Base-by-base conservation (phyloP, 2,888 invertebrate genomes). In the Cheilosia variabilis region DNA sequence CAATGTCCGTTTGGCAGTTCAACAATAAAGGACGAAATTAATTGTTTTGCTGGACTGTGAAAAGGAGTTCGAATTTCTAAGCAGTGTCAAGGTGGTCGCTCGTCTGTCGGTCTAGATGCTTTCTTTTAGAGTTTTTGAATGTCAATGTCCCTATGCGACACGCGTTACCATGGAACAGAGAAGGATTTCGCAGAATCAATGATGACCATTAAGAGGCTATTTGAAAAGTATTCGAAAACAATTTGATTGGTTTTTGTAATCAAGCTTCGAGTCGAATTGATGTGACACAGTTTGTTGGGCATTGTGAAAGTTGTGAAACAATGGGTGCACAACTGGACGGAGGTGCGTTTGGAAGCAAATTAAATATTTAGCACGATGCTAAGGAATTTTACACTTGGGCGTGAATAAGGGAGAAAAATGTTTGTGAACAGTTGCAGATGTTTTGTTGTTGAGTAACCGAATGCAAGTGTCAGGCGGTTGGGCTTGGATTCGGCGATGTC, bases 201-300 rank as follows among this genome's bases (percentile, higher is more conserved):
- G 50, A 86, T 86, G 66, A 86, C 84, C 84, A 71, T 86, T 86
- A 80, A 86, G 71, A 45, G 80, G 84, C 76, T 80, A 86, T 83
- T 83, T 9, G 77, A 76, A 76, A 50, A 19, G 65, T 66, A 58
- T 77, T 77, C 55, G 78, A 78, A 78, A 65, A 71, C 71, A 78
- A 71, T 78, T 71, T 53, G 57, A 71, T 78, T 57, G 62, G 47
- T 41, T 50, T 69, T 63, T 45, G 53, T 55, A 24, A 24, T 60
- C 62, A 62, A 53, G 45, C 9, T 50, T 47, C 63, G 78, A 57
- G 65, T 41, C 78, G 47, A 78, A 78, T 78, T 52, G 71, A 78
- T 71, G 13, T 15, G 53, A 47, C 22, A 57, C 71, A 69, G 68
- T 55, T 31, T 45, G 15, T 68, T 68, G 60, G 34, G 13, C 31